Evolutionary conservation across 1,140 invertebrate genomes (phyloP).

Genomic region (Diachasmimorpha longicaudata): DNA sequence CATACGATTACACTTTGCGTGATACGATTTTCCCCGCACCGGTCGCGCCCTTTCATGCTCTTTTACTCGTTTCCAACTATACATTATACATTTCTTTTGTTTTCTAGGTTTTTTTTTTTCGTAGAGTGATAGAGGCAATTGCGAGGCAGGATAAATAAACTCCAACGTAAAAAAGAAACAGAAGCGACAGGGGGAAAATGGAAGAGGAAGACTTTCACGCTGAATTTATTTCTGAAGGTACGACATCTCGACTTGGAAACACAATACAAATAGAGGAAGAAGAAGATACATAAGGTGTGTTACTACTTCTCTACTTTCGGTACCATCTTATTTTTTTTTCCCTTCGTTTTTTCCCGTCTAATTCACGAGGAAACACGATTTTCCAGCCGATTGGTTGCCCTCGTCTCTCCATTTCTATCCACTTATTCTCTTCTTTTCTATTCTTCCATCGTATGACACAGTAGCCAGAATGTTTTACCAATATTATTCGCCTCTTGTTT

Average conservation of each 20-base stretch:
- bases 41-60: background rate
- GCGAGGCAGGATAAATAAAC: background rate
- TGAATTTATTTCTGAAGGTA: constrained; percentile 25
- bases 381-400: constrained; percentile 40
- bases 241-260: constrained; percentile 3
- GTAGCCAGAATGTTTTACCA: background rate
- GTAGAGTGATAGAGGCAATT: background rate
- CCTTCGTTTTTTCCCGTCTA: constrained; percentile 33
- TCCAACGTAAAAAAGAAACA: background rate
- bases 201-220: constrained; percentile 27
- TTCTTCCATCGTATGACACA: constrained; percentile 21
- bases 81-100: background rate
- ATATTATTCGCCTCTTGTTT: constrained; percentile 10
- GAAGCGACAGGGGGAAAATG: background rate
- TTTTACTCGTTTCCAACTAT: background rate
- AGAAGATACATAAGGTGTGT: background rate
- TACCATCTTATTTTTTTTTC: constrained; percentile 31
- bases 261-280: constrained; percentile 6
- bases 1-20: background rate
- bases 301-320: constrained; percentile 5
- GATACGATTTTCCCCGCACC: background rate
- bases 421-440: background rate
- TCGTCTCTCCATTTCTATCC: background rate
- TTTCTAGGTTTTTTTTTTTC: background rate
- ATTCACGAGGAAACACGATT: constrained; percentile 48